phyloP scores from a whole-genome alignment of 2,113 vertebrate genomes.

The Tyrannus savana region DNA sequence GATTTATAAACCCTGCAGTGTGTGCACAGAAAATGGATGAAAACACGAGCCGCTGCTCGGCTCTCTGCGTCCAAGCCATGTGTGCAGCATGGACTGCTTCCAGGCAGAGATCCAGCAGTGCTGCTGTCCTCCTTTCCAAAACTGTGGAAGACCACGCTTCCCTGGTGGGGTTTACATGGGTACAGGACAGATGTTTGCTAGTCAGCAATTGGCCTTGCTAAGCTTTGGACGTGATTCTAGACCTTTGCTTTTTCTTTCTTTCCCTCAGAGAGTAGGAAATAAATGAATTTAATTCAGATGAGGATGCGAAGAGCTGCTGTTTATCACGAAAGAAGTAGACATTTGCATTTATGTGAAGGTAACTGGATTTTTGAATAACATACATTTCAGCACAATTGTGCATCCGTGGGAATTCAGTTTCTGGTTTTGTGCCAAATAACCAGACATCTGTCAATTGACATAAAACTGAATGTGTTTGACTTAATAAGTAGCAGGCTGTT shows the following conservation, averaged over 20 bases:
- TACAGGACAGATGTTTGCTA: constrained; percentile 35
- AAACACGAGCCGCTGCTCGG: background rate
- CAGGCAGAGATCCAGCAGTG: background rate
- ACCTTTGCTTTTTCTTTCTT: background rate
- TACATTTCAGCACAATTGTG: background rate
- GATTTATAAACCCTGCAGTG: constrained; percentile 47
- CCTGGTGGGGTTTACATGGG: background rate
- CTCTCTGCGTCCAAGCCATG: background rate
- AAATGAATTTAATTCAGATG: background rate
- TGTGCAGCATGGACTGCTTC: background rate
- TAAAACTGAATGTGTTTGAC: background rate
- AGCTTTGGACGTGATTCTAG: background rate
- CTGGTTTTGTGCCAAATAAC: background rate
- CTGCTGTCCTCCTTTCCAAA: background rate
- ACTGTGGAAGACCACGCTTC: background rate
- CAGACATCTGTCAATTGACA: constrained; percentile 35
- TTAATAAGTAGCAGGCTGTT: constrained; percentile 21
- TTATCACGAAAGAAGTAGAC: background rate
- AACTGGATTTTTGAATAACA: background rate
- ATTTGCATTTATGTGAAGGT: background rate
- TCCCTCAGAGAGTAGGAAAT: background rate
- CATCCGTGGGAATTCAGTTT: background rate
- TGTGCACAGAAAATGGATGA: constrained; percentile 24
- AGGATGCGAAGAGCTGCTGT: background rate
- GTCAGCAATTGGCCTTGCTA: background rate